phyloP scores from a whole-genome alignment of 1,140 invertebrate species.

The Brachionus koreanus region DNA sequence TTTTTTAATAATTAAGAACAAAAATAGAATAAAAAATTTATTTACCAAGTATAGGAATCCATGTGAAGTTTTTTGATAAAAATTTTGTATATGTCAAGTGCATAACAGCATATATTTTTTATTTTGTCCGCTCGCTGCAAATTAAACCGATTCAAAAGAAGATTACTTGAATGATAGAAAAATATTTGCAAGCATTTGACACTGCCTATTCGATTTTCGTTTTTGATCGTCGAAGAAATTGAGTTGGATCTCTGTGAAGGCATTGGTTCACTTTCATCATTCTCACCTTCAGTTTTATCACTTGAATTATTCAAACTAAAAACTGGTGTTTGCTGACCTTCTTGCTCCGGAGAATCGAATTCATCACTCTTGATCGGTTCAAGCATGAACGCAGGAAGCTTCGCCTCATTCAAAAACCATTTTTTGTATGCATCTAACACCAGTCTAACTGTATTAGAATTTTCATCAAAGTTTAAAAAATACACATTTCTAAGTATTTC shows the following conservation, averaged over 20 bases:
- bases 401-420: conserved; percentile 49
- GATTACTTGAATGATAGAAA: conserved; percentile 64
- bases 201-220: conserved; percentile 62
- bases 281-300: conserved; percentile 47
- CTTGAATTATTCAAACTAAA: not conserved
- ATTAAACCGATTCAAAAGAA: conserved; percentile 53
- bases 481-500: conserved; percentile 78
- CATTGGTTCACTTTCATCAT: conserved; percentile 56
- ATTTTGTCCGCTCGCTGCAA: conserved; percentile 65
- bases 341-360: not conserved
- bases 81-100: conserved; percentile 1
- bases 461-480: conserved; percentile 46
- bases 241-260: not conserved
- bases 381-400: conserved; percentile 78
- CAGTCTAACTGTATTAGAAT: not conserved
- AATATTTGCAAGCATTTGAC: conserved; percentile 89
- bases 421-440: conserved; percentile 45
- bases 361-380: conserved; percentile 63
- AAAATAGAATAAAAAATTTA: not conserved
- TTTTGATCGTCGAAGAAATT: conserved; percentile 13
- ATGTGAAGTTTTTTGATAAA: conserved; percentile 31
- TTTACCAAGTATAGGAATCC: conserved; percentile 23
- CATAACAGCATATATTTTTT: conserved; percentile 28
- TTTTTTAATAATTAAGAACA: not conserved
- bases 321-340: not conserved